Evolutionary conservation across 2,888 invertebrate genomes (phyloP), one percentile per base, ranked within the genome.

Genomic region (Ochropleura leucogaster): DNA sequence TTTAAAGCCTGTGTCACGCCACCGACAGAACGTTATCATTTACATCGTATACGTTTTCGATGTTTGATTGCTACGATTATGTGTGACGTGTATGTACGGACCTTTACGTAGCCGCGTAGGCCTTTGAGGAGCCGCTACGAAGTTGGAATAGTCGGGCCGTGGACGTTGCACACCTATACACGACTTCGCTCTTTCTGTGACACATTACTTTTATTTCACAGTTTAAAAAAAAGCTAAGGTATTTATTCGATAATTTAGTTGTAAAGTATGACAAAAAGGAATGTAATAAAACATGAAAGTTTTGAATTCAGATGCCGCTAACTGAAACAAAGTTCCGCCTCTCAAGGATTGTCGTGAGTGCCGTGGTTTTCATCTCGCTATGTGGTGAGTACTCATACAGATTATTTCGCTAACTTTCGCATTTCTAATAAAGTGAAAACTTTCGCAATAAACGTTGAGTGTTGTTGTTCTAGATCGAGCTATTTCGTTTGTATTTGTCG

Each of bases 371-470:
- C 92, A 92, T 95, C 90, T 92, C 92, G 85, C 90, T 95, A 89
- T 95, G 93, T 94, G 95, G 95, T 96, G 90, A 95, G 95, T 95
- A 87, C 83, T 87, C 77, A 79, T 84, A 85, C 78, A 89, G 84
- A 91, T 92, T 91, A 91, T 90, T 90, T 89, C 73, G 80, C 87
- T 71, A 89, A 90, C 87, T 91, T 90, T 87, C 87, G 76, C 85
- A 86, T 88, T 88, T 88, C 82, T 87, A 79, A 86, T 85, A 86
- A 87, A 85, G 75, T 85, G 80, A 83, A 83, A 91, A 91, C 84
- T 90, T 90, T 85, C 74, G 84, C 89, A 88, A 91, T 92, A 91
- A 92, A 92, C 88, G 88, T 84, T 87, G 83, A 75, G 76, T 80
- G 85, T 77, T 81, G 83, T 87, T 89, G 87, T 88, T 89, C 78